Evolutionary conservation across 2,113 vertebrate genomes (phyloP), one percentile per base, ranked within the genome.

Genomic region (Mesembrinibis cayennensis): DNA sequence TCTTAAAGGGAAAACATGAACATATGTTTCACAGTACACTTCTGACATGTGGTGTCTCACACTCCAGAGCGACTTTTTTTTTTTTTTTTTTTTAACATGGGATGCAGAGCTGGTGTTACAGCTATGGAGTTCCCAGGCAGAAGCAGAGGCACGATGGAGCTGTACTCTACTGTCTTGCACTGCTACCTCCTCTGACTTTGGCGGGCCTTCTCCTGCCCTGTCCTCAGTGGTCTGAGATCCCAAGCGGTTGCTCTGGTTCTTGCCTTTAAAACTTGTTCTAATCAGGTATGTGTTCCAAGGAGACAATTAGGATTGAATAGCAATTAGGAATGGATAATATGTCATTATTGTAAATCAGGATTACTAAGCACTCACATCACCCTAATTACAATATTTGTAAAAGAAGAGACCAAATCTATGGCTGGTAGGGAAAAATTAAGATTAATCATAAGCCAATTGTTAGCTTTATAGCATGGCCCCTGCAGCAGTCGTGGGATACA

Each of bases 1-100:
- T 87, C 38, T 86, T 63, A 87, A 74, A 92, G 58, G 82, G 77
- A 90, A 95, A 95, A 96, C 80, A 85, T 30, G 91, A 95, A 25
- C 90, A 81, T 78, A 94, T 90, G 93, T 78, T 73, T 91, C 58
- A 65, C 34, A 63, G 59, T 83, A 81, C 87, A 87, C 95, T 97
- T 97, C 88, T 95, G 96, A 98, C 96, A 98, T 97, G 96, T 96
- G 91, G 73, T 86, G 93, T 96, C 95, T 97, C 94, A 88, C 94
- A 93, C 89, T 73, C 78, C 71, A 88, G 40, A 82, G 81, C 1
- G 29, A 63, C 11, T 53, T 62, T 58, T 59, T 73, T 67, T 61
- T 67, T 67, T 61, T 67, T 66, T 69, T 70, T 73, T 82, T 73
- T 90, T 74, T 27, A 76, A 87, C 91, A 56, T 79, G 11, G 0